A percentile compares a stretch with the other conserved stretches of the same genome.
These are phyloP conservation scores for Conomelus anceps DNA, from an alignment of 2,888 invertebrate species.

Conservation along the genomic window DNA sequence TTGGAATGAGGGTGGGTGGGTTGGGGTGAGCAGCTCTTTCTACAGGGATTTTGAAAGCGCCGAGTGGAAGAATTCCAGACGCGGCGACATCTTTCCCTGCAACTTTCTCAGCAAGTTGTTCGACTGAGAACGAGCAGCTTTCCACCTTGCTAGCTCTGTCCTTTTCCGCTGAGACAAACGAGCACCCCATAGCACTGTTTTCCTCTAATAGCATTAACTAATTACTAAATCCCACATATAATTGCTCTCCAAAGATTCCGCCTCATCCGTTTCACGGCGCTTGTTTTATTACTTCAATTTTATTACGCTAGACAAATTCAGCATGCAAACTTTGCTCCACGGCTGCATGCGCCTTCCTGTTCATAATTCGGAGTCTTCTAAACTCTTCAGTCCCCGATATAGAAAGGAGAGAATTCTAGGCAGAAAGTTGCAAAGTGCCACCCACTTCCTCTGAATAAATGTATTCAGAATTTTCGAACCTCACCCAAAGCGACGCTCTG, in stretches of 20 bases:
- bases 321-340: background rate
- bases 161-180: background rate
- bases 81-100: background rate
- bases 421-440: background rate
- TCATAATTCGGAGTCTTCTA: background rate
- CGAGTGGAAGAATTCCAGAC: background rate
- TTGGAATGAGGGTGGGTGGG: background rate
- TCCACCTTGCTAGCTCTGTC: background rate
- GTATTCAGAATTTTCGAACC: background rate
- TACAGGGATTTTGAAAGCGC: background rate
- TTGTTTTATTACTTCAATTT: background rate
- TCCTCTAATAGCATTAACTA: background rate
- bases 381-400: background rate
- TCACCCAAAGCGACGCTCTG: background rate
- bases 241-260: background rate
- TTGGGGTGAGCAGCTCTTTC: too few relatives aligned
- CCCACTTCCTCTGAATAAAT: background rate
- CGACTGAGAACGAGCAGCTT: background rate
- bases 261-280: background rate
- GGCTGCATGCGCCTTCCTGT: background rate
- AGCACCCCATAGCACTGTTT: background rate
- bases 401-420: background rate
- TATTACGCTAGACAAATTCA: background rate
- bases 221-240: background rate
- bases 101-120: background rate